Evolutionary conservation across 2,888 invertebrate genomes (phyloP).

Genomic region (Ichneumoninae sp.): DNA sequence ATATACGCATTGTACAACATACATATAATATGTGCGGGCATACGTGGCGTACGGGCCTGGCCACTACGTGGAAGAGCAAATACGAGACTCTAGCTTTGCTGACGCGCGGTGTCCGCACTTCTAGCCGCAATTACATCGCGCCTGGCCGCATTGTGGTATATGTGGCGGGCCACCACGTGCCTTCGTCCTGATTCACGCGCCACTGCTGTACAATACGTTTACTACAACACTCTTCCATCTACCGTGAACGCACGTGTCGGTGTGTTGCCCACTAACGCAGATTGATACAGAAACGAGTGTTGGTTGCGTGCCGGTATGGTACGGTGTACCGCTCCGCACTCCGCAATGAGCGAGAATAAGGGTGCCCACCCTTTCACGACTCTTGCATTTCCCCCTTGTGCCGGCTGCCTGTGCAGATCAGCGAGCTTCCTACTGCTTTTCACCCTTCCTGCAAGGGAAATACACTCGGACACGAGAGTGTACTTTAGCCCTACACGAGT

Average conservation of each 20-base stretch:
- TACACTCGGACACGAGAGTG: not conserved
- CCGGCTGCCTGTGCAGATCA: constrained; percentile 25
- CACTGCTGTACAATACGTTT: constrained; percentile 19
- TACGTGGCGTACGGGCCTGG: constrained; percentile 16
- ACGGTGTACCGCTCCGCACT: constrained; percentile 4
- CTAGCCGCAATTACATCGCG: constrained; percentile 75
- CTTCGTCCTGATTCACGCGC: constrained; percentile 50
- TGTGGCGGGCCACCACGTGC: constrained; percentile 33
- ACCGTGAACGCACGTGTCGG: not conserved
- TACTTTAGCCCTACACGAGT: not conserved
- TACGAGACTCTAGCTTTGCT: constrained; percentile 69
- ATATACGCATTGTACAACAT: constrained; percentile 41
- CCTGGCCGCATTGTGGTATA: constrained; percentile 61
- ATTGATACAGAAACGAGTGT: constrained; percentile 24
- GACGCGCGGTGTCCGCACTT: constrained; percentile 69
- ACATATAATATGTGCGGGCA: constrained; percentile 48
- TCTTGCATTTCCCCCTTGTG: not conserved
- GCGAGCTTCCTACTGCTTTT: constrained; percentile 22
- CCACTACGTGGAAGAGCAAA: constrained; percentile 53
- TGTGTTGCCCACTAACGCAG: not conserved
- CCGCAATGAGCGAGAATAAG: constrained; percentile 35
- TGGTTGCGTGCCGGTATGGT: constrained; percentile 9
- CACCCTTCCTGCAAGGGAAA: constrained; percentile 8
- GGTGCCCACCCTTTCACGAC: constrained; percentile 41
- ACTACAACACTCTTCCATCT: not conserved